Evolutionary conservation across 2,797 vertebrate genomes (phyloP).

Genomic region (Pseudopleuronectes americanus): DNA sequence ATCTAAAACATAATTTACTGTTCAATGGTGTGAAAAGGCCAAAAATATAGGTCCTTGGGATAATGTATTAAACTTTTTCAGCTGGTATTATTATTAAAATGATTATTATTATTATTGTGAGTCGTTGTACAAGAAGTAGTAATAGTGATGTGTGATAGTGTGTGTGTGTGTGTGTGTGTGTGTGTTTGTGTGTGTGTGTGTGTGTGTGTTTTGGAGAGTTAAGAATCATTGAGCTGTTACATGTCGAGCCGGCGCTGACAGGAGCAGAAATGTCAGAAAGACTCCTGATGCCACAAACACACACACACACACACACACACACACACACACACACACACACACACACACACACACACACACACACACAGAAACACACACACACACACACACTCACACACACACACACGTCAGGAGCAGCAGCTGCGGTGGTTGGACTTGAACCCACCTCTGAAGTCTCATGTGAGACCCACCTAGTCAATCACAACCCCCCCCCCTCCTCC

Average conservation of each 20-base stretch:
- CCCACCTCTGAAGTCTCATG: constrained; percentile 46
- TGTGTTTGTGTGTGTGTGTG: not conserved
- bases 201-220: constrained; percentile 1
- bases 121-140: no score
- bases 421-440: constrained; percentile 44
- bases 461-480: constrained; percentile 48
- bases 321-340: not conserved
- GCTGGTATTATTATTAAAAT: no score
- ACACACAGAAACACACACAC: no score
- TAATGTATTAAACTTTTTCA: no score
- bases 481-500: not conserved
- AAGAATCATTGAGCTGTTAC: constrained; percentile 51
- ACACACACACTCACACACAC: constrained; percentile 7
- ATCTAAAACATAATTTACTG: no score
- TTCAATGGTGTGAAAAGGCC: no score
- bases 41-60: no score
- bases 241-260: constrained; percentile 49
- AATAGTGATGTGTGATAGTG: not conserved
- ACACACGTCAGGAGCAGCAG: constrained; percentile 32
- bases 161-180: not conserved
- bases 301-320: no score
- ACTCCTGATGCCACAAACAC: constrained; percentile 35
- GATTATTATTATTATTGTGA: no score
- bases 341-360: constrained; percentile 4
- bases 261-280: constrained; percentile 57